Base-by-base conservation (phyloP, 1,140 invertebrate genomes). In the Magallana gigas region DNA sequence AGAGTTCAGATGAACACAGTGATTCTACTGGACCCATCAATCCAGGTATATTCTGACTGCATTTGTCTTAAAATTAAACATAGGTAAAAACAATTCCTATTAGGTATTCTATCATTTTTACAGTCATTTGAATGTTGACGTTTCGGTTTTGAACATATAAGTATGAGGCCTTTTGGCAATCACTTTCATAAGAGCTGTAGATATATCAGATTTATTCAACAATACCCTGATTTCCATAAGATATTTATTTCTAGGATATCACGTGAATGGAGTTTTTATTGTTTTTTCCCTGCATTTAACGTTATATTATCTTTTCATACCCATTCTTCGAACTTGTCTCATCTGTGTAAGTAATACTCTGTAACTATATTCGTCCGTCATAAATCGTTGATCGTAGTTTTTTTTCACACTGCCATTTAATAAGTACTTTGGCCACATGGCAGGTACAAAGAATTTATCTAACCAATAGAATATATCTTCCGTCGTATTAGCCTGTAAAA, bases 301-400 rank as follows among this genome's bases (percentile, higher is more conserved):
- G 36, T 48, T 48, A 48, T 48, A 48, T 48, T 48, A 4, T 48
- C 36, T 48, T 48, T 48, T 48, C 16, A 12, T 62, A 87, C 87
- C 83, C 88, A 64, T 85, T 57, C 86, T 85, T 29, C 90, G 48
- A 14, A 82, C 82, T 59, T 91, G 90, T 36, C 85, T 56, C 56
- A 91, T 48, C 29, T 83, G 86, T 11, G 88, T 81, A 0, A 90
- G 84, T 80, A 88, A 89, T 1, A 90, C 16, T 57, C 88, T 64
- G 14, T 76, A 88, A 23, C 84, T 82, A 57, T 86, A 87, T 36
- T 62, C 85, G 60, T 88, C 88, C 6, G 14, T 23, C 18, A 90
- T 68, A 85, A 88, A 88, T 48, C 23, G 14, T 57, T 80, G 80
- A 7, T 90, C 87, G 48, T 87, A 85, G 5, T 60, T 23, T 2